Percentiles rank a stretch among this genome's conserved stretches.
Evolutionary conservation across 1,140 invertebrate genomes (phyloP).

Genomic region (Achatina immaculata): DNA sequence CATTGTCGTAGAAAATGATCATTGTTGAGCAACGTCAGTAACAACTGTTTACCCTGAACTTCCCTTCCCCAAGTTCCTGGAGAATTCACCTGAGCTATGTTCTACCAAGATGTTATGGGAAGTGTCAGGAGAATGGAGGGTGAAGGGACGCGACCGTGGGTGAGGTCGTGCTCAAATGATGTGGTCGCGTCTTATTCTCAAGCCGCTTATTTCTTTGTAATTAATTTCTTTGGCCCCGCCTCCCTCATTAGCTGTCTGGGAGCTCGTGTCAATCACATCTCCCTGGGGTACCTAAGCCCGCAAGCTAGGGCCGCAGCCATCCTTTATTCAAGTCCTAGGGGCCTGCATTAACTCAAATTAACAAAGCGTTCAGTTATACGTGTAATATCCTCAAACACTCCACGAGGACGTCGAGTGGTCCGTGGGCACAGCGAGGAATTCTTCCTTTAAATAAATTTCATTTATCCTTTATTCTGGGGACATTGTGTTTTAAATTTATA

Average conservation of each 20-base stretch:
- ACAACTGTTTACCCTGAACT: too few relatives aligned
- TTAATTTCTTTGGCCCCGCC: constrained; percentile 28
- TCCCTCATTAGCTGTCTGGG: constrained; percentile 17
- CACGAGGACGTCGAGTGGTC: background rate
- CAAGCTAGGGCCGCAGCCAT: background rate
- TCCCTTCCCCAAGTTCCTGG: too few relatives aligned
- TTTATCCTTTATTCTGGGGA: too few relatives aligned
- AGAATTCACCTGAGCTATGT: too few relatives aligned
- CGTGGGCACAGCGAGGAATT: background rate
- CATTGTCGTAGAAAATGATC: too few relatives aligned
- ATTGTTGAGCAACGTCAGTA: too few relatives aligned
- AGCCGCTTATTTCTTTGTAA: constrained; percentile 36
- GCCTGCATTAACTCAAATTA: background rate
- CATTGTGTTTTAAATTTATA: too few relatives aligned
- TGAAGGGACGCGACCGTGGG: background rate
- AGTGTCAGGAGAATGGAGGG: background rate
- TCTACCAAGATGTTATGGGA: too few relatives aligned
- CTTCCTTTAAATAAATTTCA: too few relatives aligned
- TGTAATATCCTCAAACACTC: background rate
- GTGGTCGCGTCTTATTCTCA: background rate
- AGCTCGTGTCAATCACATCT: constrained; percentile 24
- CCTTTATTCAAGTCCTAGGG: constrained; percentile 8
- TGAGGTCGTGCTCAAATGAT: background rate
- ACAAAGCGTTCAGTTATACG: constrained; percentile 7
- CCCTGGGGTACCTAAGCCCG: constrained; percentile 5